These are phyloP conservation scores for Tipula vernalis DNA, from an alignment of 2,888 invertebrate genomes.

Conservation along the genomic window DNA sequence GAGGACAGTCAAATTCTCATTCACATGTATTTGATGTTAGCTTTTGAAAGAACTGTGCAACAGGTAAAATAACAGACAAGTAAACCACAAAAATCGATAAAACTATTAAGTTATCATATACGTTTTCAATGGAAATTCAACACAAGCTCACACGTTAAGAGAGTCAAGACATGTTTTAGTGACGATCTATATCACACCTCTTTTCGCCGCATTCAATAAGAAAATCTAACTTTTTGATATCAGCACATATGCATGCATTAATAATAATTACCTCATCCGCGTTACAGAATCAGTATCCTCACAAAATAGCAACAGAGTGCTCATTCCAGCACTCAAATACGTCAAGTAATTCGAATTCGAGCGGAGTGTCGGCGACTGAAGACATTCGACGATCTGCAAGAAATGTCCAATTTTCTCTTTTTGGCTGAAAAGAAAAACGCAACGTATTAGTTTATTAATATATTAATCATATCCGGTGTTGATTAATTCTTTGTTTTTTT, in stretches of 20 bases:
- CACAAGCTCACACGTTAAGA: background rate
- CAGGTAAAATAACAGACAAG: background rate
- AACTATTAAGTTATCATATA: background rate
- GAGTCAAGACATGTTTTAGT: background rate
- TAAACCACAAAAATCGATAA: background rate
- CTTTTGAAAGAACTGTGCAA: background rate
- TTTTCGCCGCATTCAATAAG: background rate
- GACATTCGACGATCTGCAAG: conserved; percentile 56
- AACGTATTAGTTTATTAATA: background rate
- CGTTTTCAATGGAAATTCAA: background rate
- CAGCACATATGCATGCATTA: background rate
- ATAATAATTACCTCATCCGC: conserved; percentile 40
- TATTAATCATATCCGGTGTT: background rate
- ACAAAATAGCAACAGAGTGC: conserved; percentile 55
- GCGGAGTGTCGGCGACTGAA: conserved; percentile 36
- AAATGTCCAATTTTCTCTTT: conserved; percentile 66
- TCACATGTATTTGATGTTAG: background rate
- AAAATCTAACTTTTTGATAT: too few species aligned
- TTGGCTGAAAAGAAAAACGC: conserved; percentile 39
- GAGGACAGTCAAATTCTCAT: background rate
- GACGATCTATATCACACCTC: background rate
- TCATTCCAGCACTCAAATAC: conserved; percentile 55
- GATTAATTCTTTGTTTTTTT: background rate
- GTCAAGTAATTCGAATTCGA: conserved; percentile 47
- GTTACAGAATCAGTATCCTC: conserved; percentile 69